A percentile compares a stretch with the other conserved stretches of the same genome.
Evolutionary conservation across 2,888 invertebrate genomes (phyloP).

Genomic region (Imbricaverruca yamaguchii): DNA sequence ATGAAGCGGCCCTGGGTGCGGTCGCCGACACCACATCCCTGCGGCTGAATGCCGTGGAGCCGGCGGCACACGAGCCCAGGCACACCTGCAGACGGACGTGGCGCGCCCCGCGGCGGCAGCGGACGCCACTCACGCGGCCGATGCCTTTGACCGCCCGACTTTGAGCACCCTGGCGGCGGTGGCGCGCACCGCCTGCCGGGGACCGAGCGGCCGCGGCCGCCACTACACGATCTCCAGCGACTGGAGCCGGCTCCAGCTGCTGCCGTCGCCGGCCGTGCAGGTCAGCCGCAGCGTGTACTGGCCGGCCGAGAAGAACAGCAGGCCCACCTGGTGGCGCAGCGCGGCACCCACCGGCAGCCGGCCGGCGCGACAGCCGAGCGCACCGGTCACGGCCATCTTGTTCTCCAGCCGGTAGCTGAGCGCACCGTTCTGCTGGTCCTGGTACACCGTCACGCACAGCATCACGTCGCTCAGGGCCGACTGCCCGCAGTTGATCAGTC

Average conservation of each 20-base stretch:
- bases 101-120: too few species aligned
- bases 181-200: too few species aligned
- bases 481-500: conserved; percentile 30
- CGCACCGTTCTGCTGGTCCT: conserved; percentile 33
- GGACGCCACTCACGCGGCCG: too few species aligned
- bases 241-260: background rate
- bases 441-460: conserved; percentile 29
- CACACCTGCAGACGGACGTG: too few species aligned
- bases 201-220: too few species aligned
- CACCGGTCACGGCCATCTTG: conserved; percentile 31
- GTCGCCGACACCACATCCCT: too few species aligned
- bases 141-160: too few species aligned
- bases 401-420: conserved; percentile 31
- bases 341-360: conserved; percentile 29
- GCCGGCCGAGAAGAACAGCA: conserved; percentile 32
- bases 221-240: background rate
- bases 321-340: conserved; percentile 28
- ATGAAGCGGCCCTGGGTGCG: too few species aligned
- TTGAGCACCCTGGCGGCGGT: too few species aligned
- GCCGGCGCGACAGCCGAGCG: conserved; percentile 26
- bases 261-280: conserved; percentile 20
- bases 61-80: too few species aligned
- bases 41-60: too few species aligned
- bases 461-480: conserved; percentile 29
- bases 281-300: conserved; percentile 31